Evolutionary conservation across 2,113 vertebrate genomes (phyloP), one percentile per base, ranked within the genome.

Genomic region (Epinephelus lanceolatus): DNA sequence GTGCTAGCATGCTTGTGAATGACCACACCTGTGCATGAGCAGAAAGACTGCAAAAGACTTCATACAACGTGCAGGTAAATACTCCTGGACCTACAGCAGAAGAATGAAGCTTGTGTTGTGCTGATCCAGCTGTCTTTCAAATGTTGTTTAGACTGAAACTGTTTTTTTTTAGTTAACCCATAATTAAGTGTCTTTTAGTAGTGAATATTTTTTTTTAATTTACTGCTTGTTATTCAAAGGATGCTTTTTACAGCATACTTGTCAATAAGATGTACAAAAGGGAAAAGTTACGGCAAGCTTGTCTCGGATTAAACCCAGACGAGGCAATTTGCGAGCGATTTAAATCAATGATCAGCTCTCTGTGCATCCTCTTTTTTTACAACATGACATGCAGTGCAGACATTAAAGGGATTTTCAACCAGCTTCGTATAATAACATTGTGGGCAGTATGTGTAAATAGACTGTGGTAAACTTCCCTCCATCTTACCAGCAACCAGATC

Each of bases 291-390:
- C 9, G 42, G 57, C 18, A n/a, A 40, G 15, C 18, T 59, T 27
- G 18, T 33, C 51, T 60, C 7, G 27, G 17, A 68, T 60, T 17
- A 73, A n/a, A 18, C 18, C 25, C 40, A 27, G 40, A 74, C 2
- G 2, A 5, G 6, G 69, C 21, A 61, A 59, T 67, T n/a, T 25
- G 27, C 30, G 11, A 52, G 11, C 9, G 42, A 18, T 71, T 71
- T 11, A 37, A 49, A 37, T 60, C 51, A 75, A 62, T 67, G 12
- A 81, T 62, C 21, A n/a, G 33, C 52, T 18, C 11, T 25, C 9
- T 30, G 18, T 23, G 53, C 66, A 65, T 76, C 45, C 63, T 67
- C 17, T 56, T 51, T 71, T 74, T 60, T 42, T 49, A 33, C 19
- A 37, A 56, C 51, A 23, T 21, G 62, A 18, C 8, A 19, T 59